phyloP scores from a whole-genome alignment of 1,140 invertebrate species.

The Battus philenor region DNA sequence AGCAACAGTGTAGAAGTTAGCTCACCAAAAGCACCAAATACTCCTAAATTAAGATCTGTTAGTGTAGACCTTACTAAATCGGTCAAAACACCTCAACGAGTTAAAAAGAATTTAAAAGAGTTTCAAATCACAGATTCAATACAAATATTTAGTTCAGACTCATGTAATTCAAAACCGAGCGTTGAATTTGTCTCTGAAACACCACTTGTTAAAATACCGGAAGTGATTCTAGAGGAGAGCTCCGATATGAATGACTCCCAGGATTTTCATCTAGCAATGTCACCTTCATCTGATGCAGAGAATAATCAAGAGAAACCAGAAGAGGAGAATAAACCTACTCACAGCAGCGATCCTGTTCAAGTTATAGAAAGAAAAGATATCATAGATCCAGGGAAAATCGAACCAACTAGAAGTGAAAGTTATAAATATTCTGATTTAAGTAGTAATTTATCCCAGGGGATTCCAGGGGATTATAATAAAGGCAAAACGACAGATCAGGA shows the following conservation, averaged over 20 bases:
- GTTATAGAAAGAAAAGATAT: conserved; percentile 43
- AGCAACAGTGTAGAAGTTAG: conserved; percentile 50
- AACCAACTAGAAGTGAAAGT: conserved; percentile 43
- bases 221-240: conserved; percentile 46
- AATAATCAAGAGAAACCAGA: conserved; percentile 18
- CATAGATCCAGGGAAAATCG: conserved; percentile 34
- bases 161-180: conserved; percentile 34
- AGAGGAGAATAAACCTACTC: neutral
- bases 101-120: conserved; percentile 26
- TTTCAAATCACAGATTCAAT: conserved; percentile 22
- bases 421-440: conserved; percentile 43
- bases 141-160: conserved; percentile 22
- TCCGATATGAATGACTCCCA: conserved; percentile 54
- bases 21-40: conserved; percentile 48
- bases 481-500: conserved; percentile 56
- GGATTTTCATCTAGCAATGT: conserved; percentile 51
- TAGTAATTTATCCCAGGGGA: conserved; percentile 35
- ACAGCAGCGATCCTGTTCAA: neutral
- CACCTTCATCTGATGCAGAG: conserved; percentile 37
- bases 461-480: conserved; percentile 31
- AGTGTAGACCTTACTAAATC: conserved; percentile 52
- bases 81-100: conserved; percentile 39
- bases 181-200: conserved; percentile 50
- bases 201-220: conserved; percentile 38
- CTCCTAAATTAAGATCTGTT: conserved; percentile 47